Percentiles rank a stretch among this genome's conserved stretches.
Evolutionary conservation across 1,140 invertebrate genomes (phyloP).

Genomic region (Batillaria attramentaria): DNA sequence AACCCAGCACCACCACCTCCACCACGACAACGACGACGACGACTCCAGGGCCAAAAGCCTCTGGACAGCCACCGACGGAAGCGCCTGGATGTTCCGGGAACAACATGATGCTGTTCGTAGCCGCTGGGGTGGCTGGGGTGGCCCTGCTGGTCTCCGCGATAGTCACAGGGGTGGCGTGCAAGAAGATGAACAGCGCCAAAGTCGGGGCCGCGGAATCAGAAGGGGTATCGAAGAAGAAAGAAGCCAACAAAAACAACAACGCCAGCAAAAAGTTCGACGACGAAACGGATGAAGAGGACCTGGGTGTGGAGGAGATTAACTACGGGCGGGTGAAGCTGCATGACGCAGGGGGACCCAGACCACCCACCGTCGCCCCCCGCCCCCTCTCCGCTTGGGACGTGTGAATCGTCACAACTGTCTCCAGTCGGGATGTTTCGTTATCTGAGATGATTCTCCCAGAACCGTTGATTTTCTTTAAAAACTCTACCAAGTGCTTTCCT

Average conservation of each 20-base stretch:
- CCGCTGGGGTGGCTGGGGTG: not conserved
- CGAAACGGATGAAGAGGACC: not conserved
- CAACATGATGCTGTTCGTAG: conserved; percentile 1
- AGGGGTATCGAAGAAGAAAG: no score
- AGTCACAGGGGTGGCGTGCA: not conserved
- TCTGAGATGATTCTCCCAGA: no score
- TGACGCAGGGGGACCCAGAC: not conserved
- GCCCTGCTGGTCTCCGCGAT: not conserved
- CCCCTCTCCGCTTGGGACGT: conserved; percentile 11
- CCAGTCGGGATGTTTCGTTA: no score
- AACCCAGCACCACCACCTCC: not conserved
- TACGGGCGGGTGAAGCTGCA: not conserved
- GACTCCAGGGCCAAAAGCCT: not conserved
- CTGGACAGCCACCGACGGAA: not conserved
- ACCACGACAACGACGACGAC: conserved; percentile 5
- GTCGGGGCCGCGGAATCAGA: no score
- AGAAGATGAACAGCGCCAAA: conserved; percentile 11
- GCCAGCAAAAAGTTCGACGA: no score
- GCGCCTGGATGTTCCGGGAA: not conserved
- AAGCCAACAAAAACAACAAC: no score
- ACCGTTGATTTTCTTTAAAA: no score
- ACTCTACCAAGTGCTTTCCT: no score
- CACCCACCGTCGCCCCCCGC: no score
- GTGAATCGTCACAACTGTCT: conserved; percentile 4
- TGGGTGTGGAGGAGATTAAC: not conserved